Evolutionary conservation across 1,140 invertebrate genomes (phyloP).

Genomic region (Drosophila virilis): DNA sequence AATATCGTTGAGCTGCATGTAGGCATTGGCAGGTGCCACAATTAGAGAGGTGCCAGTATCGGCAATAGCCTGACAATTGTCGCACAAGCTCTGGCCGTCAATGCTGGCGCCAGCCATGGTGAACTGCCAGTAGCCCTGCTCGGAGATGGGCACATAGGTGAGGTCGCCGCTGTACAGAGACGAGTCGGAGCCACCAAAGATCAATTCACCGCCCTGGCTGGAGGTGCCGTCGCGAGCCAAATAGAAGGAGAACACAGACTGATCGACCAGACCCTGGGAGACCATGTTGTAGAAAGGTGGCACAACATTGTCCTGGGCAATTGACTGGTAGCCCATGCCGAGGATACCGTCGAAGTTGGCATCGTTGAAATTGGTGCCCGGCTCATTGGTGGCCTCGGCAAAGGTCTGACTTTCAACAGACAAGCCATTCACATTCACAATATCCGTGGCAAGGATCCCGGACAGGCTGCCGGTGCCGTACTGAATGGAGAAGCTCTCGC

Average conservation of each 20-base stretch:
- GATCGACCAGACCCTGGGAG: constrained; percentile 90
- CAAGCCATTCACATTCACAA: constrained; percentile 89
- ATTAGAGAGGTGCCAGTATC: constrained; percentile 92
- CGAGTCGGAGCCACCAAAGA: constrained; percentile 75
- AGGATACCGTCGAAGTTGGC: constrained; percentile 99
- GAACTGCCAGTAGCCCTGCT: constrained; percentile 84
- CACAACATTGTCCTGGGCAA: constrained; percentile 94
- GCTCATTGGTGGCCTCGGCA: constrained; percentile 97
- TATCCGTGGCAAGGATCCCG: constrained; percentile 96
- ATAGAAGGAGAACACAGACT: constrained; percentile 98
- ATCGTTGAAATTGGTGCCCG: constrained; percentile 93
- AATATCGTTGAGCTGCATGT: constrained; percentile 4
- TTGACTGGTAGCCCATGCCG: constrained; percentile 94
- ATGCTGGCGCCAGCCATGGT: constrained; percentile 59
- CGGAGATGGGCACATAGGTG: constrained; percentile 75
- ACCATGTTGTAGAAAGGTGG: constrained; percentile 98
- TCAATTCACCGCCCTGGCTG: constrained; percentile 65
- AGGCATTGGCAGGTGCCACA: constrained; percentile 86
- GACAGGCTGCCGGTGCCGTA: constrained; percentile 98
- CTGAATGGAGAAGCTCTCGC: constrained; percentile 94
- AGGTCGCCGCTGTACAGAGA: constrained; percentile 59
- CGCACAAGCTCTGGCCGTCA: constrained; percentile 78
- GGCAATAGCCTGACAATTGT: constrained; percentile 88
- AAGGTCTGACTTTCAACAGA: constrained; percentile 94
- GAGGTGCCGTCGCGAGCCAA: constrained; percentile 87